These are phyloP conservation scores for Nomada ferruginata DNA, from an alignment of 2,888 invertebrate genomes.

Conservation along the genomic window DNA sequence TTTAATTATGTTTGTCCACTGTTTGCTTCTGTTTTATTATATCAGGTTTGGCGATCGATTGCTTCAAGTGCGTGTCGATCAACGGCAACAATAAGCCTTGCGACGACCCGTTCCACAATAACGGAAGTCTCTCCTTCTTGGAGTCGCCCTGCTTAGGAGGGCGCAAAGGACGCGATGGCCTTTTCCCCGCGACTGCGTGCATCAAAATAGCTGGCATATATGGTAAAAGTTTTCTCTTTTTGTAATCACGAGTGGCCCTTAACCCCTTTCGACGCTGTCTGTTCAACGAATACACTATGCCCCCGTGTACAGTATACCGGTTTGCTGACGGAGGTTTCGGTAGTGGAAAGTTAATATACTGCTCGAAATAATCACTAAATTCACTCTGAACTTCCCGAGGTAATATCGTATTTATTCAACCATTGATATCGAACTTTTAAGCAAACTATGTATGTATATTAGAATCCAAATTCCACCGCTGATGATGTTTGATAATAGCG, in stretches of 20 bases:
- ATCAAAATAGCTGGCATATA: conserved; percentile 97
- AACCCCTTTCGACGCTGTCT: conserved; percentile 45
- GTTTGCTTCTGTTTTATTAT: neutral
- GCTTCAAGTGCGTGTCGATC: conserved; percentile 98
- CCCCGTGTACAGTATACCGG: conserved; percentile 12
- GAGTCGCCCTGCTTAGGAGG: conserved; percentile 98
- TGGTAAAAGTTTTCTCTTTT: conserved; percentile 86
- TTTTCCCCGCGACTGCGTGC: conserved; percentile 98
- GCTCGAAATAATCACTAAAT: conserved; percentile 18
- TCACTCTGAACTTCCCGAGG: neutral
- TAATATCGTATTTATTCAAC: neutral
- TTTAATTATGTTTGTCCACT: neutral
- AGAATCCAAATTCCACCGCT: too few relatives aligned
- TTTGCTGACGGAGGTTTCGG: conserved; percentile 30
- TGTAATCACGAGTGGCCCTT: conserved; percentile 50
- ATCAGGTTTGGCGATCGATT: conserved; percentile 89
- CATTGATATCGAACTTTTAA: neutral
- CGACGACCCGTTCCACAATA: conserved; percentile 98
- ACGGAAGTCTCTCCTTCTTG: conserved; percentile 92
- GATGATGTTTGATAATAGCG: too few relatives aligned
- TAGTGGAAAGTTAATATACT: conserved; percentile 5
- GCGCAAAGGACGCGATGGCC: conserved; percentile 94
- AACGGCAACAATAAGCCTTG: conserved; percentile 94
- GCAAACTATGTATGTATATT: neutral
- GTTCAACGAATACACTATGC: conserved; percentile 46